Evolutionary conservation across 2,888 invertebrate species (phyloP), one percentile per base, ranked within the genome.

Genomic region (Myathropa florea): DNA sequence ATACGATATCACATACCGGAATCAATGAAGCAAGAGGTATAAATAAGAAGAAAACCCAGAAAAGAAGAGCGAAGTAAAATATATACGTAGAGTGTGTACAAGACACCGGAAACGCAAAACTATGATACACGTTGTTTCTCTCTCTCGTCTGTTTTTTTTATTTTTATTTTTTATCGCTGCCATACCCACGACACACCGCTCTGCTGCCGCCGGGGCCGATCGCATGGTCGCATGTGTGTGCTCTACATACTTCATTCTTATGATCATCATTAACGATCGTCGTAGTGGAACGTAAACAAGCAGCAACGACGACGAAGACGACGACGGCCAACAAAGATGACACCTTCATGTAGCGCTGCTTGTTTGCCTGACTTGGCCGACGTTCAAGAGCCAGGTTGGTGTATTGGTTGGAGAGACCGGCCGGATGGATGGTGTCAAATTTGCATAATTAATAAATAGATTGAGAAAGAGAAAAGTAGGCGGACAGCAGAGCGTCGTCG

Each of bases 91-190:
- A 65, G 63, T 18, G 68, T 82, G 70, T 83, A 83, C 24, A 79
- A 86, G 86, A 77, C 84, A 88, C 88, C 88, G 88, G 88, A 88
- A 88, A 88, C 84, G 81, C 88, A 84, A 77, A 88, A 84, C 77
- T 81, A 87, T 68, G 72, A 81, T 82, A 88, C 72, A 84, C 68
- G 78, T 78, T 82, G 78, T 82, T 64, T 33, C 46, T 46, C 46
- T 46, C 46, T n/a, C 7, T 18, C 7, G 46, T 4, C 18, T 24
- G 39, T 36, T n/a, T 12, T 36, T 59, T 59, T 24, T 59, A 26
- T 59, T 12, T 59, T 65, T n/a, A n/a, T 26, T 67, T 67, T 57
- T 67, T 76, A 21, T 59, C 9, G 28, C 33, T 65, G 18, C 65
- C 39, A 61, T 46, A 70, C 68, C 59, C 63, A 61, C 75, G 70